Conservation (phyloP, 2,113 vertebrate species). For the Copsychus sechellarum region DNA sequence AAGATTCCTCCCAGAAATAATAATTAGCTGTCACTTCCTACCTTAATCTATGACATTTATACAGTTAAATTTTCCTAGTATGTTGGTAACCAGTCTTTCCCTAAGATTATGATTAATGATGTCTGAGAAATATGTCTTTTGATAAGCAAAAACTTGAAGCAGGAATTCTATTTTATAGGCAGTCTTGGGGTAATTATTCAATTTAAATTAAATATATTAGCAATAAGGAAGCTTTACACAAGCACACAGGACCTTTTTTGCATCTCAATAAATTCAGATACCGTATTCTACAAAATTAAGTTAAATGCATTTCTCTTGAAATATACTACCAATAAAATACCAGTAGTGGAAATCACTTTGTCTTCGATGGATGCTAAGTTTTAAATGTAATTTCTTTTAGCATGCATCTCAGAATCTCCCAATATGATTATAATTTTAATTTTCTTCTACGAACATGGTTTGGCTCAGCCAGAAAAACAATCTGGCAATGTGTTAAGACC, state of each 20-base stretch:
- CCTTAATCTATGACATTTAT: neutral
- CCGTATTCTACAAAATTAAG: neutral
- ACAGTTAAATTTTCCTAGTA: neutral
- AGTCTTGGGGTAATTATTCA: neutral
- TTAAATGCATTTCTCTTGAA: neutral
- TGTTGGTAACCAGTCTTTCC: neutral
- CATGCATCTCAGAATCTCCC: neutral
- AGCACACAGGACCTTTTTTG: neutral
- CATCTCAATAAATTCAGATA: neutral
- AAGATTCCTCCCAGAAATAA: slow-evolving; percentile 5
- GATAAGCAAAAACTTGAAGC: neutral
- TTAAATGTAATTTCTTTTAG: neutral
- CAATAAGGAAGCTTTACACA: neutral
- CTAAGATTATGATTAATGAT: neutral
- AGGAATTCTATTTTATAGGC: neutral
- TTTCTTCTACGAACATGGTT: neutral
- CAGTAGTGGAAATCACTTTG: neutral
- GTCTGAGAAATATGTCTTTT: neutral
- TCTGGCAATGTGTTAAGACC: neutral
- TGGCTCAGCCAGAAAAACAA: neutral
- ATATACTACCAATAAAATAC: neutral
- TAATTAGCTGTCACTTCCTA: neutral
- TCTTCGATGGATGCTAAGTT: neutral
- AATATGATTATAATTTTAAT: neutral
- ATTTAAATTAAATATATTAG: neutral